Percentiles rank a stretch among this genome's conserved stretches.
Evolutionary conservation across 2,888 invertebrate genomes (phyloP).

Genomic region (Lithophane leautieri): DNA sequence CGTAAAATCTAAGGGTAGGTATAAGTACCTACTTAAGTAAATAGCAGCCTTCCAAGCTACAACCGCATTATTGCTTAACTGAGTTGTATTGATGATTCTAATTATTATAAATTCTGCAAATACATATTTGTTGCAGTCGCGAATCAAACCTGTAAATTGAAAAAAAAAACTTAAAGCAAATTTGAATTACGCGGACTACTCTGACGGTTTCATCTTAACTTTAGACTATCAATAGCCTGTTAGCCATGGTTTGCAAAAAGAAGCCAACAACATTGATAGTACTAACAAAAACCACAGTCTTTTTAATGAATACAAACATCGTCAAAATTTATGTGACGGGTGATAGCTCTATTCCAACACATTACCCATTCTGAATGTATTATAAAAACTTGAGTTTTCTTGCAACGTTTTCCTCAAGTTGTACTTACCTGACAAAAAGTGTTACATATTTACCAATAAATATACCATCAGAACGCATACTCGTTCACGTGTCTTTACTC

Average conservation of each 20-base stretch:
- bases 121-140: not conserved
- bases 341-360: conserved; percentile 16
- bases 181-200: not conserved
- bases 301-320: conserved; percentile 9
- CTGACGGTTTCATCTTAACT: not conserved
- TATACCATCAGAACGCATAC: not conserved
- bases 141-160: not conserved
- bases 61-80: not conserved
- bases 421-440: conserved; percentile 32
- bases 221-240: not conserved
- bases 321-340: conserved; percentile 3
- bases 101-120: too few species aligned
- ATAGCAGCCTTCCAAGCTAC: not conserved
- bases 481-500: not conserved
- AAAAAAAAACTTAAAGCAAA: not conserved
- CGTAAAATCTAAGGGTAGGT: not conserved
- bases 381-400: conserved; percentile 27
- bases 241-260: not conserved
- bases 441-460: conserved; percentile 36
- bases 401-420: conserved; percentile 47
- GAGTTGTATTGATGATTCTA: too few species aligned
- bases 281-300: not conserved
- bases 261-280: not conserved
- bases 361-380: conserved; percentile 35
- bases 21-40: not conserved